Base-by-base conservation (phyloP, 2,113 vertebrate species). In the Albula glossodonta region DNA sequence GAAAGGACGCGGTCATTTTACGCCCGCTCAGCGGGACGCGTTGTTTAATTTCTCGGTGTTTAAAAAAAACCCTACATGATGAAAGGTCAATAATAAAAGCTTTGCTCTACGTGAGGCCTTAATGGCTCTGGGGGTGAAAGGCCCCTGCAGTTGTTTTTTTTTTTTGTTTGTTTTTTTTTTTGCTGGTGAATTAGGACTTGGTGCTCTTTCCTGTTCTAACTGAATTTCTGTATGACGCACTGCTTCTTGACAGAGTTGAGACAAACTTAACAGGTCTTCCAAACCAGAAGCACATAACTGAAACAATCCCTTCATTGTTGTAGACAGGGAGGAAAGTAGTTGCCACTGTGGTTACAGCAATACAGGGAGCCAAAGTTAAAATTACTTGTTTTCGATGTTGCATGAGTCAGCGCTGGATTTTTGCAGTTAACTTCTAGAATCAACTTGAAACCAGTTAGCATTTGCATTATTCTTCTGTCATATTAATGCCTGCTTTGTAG, bases 21-120 rank as follows among this genome's bases (percentile, higher is more conserved):
- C 84, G 84, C 83, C 31, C 85, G 89, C 84, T 90, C 88, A 91
- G 87, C 87, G 84, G 89, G 85, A 86, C 78, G 56, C 51, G 19
- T 13, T 53, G n/a, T 92, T 90, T 92, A 88, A 91, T 91, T 86
- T 87, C 79, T 86, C 49, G 85, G 87, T 93, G 91, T 90, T 41
- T 41, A 41, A 41, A 41, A 41, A 91, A 93, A 91, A 88, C 22
- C 56, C 78, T 1, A 25, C 85, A 22, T 52, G 84, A 80, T 87
- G 86, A 91, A 88, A 84, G 17, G 80, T 60, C 2, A 0, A 77
- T 53, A 88, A 90, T 88, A 79, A 87, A 88, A 89, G 31, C 31
- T 41, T 1, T 25, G 17, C 50, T 31, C 15, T 49, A 1, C 70
- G 49, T 66, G 85, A n/a, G 82, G 85, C 88, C 83, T 82, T 81